Conservation (phyloP, 2,113 vertebrate species). For the Zingel zingel region DNA sequence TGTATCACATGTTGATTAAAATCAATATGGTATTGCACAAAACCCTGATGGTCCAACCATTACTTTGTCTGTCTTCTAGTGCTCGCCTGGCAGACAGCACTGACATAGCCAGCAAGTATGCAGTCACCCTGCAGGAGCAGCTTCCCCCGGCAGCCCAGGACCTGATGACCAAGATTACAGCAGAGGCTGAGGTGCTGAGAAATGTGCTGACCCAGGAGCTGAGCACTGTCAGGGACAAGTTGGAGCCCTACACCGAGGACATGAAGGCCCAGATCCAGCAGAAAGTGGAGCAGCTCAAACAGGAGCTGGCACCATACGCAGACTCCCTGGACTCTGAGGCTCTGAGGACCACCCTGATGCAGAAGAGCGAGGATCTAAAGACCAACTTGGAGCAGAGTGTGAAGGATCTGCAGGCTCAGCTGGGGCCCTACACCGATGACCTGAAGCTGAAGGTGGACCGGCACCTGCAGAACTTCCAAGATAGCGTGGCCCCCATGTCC, state of each 20-base stretch:
- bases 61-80: conserved; percentile 38
- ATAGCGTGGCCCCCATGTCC: conserved; percentile 76
- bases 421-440: conserved; percentile 76
- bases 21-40: neutral
- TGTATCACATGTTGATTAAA: neutral
- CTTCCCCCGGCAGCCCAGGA: conserved; percentile 70
- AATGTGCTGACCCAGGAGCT: conserved; percentile 77
- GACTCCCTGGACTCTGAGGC: conserved; percentile 70
- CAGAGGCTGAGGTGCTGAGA: conserved; percentile 75
- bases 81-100: conserved; percentile 66
- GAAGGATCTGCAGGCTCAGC: conserved; percentile 73
- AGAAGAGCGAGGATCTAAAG: conserved; percentile 78
- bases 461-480: conserved; percentile 79
- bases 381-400: conserved; percentile 74
- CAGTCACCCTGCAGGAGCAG: conserved; percentile 69
- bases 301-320: conserved; percentile 67
- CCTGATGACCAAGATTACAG: conserved; percentile 69
- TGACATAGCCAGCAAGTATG: conserved; percentile 72
- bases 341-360: conserved; percentile 68
- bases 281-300: conserved; percentile 81
- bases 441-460: conserved; percentile 75
- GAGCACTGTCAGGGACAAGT: conserved; percentile 58
- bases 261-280: conserved; percentile 86
- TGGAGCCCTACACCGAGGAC: conserved; percentile 83
- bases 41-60: neutral